Base-by-base conservation (phyloP, 1,140 invertebrate species). In the Cotesia typhae region DNA sequence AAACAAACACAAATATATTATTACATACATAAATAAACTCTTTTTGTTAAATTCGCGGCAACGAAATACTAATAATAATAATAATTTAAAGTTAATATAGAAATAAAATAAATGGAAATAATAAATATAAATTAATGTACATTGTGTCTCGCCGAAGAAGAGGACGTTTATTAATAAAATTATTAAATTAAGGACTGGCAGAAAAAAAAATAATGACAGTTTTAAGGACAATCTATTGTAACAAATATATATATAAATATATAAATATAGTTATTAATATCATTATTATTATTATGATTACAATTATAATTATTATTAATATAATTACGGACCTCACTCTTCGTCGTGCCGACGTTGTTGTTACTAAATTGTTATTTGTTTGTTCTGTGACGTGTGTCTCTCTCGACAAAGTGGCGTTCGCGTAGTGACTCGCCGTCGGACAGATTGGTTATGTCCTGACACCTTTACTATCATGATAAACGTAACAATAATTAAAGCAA, bases 331-430 rank as follows among this genome's bases (percentile, higher is more conserved):
- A 70, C 61, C 57, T 72, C 14, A 61, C 35, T 70, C 52, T 70
- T 47, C 59, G 71, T 75, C 60, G 53, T 67, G 53, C 71, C 59
- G 72, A 73, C 74, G 74, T 73, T 75, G 70, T 75, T 75, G 71
- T 75, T 75, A 72, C 71, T 72, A 60, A 66, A 59, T 75, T 75
- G 74, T 75, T 75, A 64, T 75, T 75, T 73, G 71, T 75, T 75
- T 73, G 74, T 75, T 75, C 63, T 75, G 74, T 75, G 74, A 73
- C 74, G 71, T 73, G 74, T 71, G 68, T 75, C 69, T 73, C 71
- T 60, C 71, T 73, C 71, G 67, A 66, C 72, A 59, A 72, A 75
- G 70, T 72, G 74, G 41, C 67, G 37, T 64, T 4, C 63, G 28
- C 17, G 57, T 53, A 51, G 35, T 53, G 67, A 28, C 14, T n/a